A percentile compares a stretch with the other conserved stretches of the same genome.
Evolutionary conservation across 2,888 invertebrate genomes (phyloP).

Genomic region (Eilema caniola): DNA sequence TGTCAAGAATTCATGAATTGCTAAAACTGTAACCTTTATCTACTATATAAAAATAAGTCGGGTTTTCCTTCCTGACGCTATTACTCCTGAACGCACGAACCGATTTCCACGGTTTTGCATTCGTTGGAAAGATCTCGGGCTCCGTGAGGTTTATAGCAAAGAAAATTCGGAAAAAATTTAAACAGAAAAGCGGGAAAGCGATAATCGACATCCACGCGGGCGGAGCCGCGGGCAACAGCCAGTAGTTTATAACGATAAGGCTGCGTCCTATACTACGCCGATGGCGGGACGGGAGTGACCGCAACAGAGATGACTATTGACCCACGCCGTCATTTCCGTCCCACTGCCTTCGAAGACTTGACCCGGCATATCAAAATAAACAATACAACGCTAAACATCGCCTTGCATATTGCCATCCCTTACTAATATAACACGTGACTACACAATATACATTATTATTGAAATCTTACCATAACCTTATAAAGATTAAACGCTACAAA

Average conservation of each 20-base stretch:
- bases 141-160: too few relatives aligned
- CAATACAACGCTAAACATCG: conserved; percentile 57
- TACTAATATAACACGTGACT: conserved; percentile 43
- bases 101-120: too few relatives aligned
- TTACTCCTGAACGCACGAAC: too few relatives aligned
- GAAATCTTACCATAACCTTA: conserved; percentile 55
- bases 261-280: background rate
- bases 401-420: conserved; percentile 57
- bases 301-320: background rate
- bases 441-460: conserved; percentile 59
- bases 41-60: too few relatives aligned
- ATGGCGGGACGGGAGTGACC: background rate
- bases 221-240: too few relatives aligned
- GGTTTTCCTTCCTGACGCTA: too few relatives aligned
- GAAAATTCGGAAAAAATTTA: too few relatives aligned
- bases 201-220: too few relatives aligned
- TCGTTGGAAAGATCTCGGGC: too few relatives aligned
- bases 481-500: conserved; percentile 62
- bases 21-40: background rate
- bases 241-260: conserved; percentile 1
- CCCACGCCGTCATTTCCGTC: conserved; percentile 24
- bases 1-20: conserved; percentile 1
- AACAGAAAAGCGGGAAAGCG: too few relatives aligned
- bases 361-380: conserved; percentile 50
- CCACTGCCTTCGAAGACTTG: conserved; percentile 31